Evolutionary conservation across 2,888 invertebrate genomes (phyloP), one percentile per base, ranked within the genome.

Genomic region (Parnassius smintheus): DNA sequence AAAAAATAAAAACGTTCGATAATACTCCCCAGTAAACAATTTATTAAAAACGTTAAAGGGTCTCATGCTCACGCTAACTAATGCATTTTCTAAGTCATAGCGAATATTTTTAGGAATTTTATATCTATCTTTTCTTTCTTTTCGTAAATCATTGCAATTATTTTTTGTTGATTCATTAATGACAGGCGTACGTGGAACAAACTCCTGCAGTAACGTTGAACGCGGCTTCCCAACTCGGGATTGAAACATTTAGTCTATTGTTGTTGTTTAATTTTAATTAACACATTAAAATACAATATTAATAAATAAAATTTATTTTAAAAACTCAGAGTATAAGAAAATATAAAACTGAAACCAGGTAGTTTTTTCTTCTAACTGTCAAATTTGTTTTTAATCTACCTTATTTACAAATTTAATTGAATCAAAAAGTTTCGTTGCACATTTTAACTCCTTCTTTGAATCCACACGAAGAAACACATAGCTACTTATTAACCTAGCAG

Each of bases 31-130:
- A 7, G 35, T 35, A 4, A 4, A 3, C 4, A 35, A 35, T 35
- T 35, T 35, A 35, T 18, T 18, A 35, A 7, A 35, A 35, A 35
- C 35, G 35, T 35, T 35, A 35, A 4, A 35, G 35, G 35, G 3
- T 7, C 8, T 49, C 9, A 65, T 65, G 77, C 88, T 84, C 75
- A 89, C 91, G 68, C 84, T 77, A 68, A 91, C 81, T 69, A 91
- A 77, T 18, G 91, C 87, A 66, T 85, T 88, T 67, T 91, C 88
- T 72, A 91, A 77, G 62, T 90, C 91, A 65, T 83, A 81, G 11
- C 89, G 85, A 56, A 90, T 64, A 62, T 65, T 81, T 75, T 82
- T 86, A 12, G 90, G 86, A 74, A 86, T 73, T 67, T 80, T 83
- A 69, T 75, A 77, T 69, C 76, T 86, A 70, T 69, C 81, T 61